Base-by-base conservation (phyloP, 2,113 vertebrate genomes). In the Merops nubicus region DNA sequence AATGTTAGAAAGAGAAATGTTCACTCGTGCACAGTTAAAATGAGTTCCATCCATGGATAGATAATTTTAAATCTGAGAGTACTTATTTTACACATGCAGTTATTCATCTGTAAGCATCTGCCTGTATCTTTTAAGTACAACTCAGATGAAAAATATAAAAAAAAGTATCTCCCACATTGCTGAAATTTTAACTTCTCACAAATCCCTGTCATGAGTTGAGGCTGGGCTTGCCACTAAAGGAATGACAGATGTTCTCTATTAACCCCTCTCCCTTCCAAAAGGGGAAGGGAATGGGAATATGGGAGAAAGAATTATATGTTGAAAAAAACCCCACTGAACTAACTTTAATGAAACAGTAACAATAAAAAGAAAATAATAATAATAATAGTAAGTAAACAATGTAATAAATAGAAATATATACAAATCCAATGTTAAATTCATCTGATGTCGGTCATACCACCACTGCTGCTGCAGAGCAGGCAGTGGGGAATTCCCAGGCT, bases 1-100 rank as follows among this genome's bases (percentile, higher is more conserved):
- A 95, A 75, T 51, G 33, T 56, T 75, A 91, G 64, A 76, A 43
- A 80, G 42, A 33, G 43, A 96, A 87, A 62, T 48, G 38, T 89
- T 94, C 17, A 1, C 5, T 70, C 3, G 2, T 81, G 60, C 43
- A 45, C 86, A 92, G 67, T 60, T 83, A 76, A 94, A 93, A 80
- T 59, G 62, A 28, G 23, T 83, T 90, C 45, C 92, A 17, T 47
- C 86, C 68, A 25, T 33, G 50, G 76, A 54, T 7, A 84, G 63
- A 84, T 81, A 77, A 96, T 92, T 88, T 93, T 67, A 92, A 95
- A 91, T 88, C 54, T 38, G 50, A 77, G 50, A 9, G 42, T 57
- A 45, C 63, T 92, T 84, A 57, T 63, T 87, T 86, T 86, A 67
- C 74, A 70, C 42, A 47, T 64, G 40, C 45, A 88, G 70, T 19